A percentile compares a stretch with the other conserved stretches of the same genome.
These are phyloP conservation scores for Lerista edwardsae DNA, from an alignment of 2,797 vertebrate species.

Conservation along the genomic window DNA sequence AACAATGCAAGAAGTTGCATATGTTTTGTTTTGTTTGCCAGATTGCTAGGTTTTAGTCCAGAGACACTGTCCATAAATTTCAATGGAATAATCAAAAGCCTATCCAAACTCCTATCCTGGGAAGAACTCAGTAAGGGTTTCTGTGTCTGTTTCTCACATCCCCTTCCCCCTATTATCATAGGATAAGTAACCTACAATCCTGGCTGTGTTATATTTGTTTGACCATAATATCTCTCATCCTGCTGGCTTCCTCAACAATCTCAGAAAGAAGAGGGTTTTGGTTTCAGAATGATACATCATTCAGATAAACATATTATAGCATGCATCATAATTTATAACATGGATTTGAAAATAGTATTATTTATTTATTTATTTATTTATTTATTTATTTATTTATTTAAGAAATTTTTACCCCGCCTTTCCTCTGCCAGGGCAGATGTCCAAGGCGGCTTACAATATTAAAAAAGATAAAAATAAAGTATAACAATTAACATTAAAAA, in stretches of 20 bases:
- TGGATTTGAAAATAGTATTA: background rate
- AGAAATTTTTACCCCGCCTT: too few relatives aligned
- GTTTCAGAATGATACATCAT: background rate
- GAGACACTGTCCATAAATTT: background rate
- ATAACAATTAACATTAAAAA: too few relatives aligned
- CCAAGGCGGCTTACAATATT: too few relatives aligned
- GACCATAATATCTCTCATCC: background rate
- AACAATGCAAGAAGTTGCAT: background rate
- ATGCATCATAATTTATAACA: background rate
- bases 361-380: too few relatives aligned
- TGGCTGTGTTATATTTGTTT: background rate
- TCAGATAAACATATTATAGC: background rate
- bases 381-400: too few relatives aligned
- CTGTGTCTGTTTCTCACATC: background rate
- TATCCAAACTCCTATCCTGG: background rate
- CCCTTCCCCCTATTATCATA: too few relatives aligned
- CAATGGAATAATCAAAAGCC: background rate
- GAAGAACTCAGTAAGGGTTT: background rate
- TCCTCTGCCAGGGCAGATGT: too few relatives aligned
- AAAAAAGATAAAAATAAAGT: too few relatives aligned
- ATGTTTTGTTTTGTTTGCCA: background rate
- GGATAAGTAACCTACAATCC: background rate
- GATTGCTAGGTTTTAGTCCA: background rate
- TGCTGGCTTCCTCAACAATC: too few relatives aligned
- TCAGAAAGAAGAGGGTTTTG: background rate